Evolutionary conservation across 2,797 vertebrate species (phyloP).

Genomic region (Alosa sapidissima): DNA sequence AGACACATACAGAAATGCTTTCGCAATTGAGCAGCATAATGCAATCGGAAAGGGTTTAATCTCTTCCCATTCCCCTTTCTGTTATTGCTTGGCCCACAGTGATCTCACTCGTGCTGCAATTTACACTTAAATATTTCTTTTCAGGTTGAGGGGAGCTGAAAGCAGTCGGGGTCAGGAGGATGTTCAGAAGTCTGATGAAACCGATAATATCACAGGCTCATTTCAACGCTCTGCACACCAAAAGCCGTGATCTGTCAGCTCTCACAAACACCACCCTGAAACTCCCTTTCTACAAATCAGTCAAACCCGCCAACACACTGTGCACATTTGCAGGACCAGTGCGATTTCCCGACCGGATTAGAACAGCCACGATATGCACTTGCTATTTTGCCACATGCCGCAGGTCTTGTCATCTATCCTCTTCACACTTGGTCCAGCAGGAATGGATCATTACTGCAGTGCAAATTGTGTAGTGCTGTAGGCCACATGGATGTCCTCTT

Average conservation of each 20-base stretch:
- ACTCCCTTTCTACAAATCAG: not conserved
- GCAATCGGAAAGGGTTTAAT: conserved; percentile 42
- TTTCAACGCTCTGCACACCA: not conserved
- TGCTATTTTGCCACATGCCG: not conserved
- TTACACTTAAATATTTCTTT: conserved; percentile 60
- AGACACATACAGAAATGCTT: not conserved
- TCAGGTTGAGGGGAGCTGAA: conserved; percentile 43
- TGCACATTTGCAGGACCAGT: not conserved
- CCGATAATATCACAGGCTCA: conserved; percentile 18
- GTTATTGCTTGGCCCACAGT: conserved; percentile 52
- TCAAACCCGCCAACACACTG: no score
- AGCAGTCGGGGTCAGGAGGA: conserved; percentile 23
- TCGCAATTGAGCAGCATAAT: conserved; percentile 55
- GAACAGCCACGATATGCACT: not conserved
- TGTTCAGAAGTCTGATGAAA: conserved; percentile 19
- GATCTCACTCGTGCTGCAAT: conserved; percentile 58
- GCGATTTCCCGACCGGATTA: not conserved
- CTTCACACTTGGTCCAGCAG: not conserved
- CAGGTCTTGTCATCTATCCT: not conserved
- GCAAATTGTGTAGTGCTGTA: not conserved
- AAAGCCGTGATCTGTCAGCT: not conserved
- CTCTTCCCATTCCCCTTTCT: conserved; percentile 52
- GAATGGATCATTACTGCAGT: not conserved
- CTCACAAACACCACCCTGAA: not conserved
- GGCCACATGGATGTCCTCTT: not conserved